A percentile compares a stretch with the other conserved stretches of the same genome.
Conservation (phyloP, 2,113 vertebrate genomes). For the Meriones unguiculatus region DNA sequence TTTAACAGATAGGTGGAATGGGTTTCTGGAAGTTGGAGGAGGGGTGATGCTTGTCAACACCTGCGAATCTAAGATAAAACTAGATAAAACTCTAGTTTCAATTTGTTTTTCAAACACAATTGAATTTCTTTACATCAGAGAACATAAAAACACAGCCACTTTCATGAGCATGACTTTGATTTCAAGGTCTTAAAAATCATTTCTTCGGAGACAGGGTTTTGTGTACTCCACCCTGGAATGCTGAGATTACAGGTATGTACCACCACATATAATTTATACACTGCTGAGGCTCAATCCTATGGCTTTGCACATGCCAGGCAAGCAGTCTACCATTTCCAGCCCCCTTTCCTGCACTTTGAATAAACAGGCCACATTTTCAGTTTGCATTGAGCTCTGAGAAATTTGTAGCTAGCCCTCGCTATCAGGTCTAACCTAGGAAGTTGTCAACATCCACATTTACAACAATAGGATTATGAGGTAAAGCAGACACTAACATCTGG, state of each 20-base stretch:
- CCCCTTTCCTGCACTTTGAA: not conserved
- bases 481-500: not conserved
- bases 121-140: not conserved
- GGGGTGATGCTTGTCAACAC: not conserved
- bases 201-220: not conserved
- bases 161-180: not conserved
- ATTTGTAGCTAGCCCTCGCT: no score
- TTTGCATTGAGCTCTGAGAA: not conserved
- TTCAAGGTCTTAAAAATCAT: not conserved
- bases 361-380: not conserved
- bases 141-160: not conserved
- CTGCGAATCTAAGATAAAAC: conserved; percentile 26
- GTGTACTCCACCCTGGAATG: not conserved
- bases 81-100: not conserved
- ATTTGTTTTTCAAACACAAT: not conserved
- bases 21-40: conserved; percentile 27
- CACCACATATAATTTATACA: not conserved
- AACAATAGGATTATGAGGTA: not conserved
- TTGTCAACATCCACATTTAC: not conserved
- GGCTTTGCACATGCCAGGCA: not conserved
- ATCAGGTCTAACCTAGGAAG: not conserved
- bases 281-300: not conserved
- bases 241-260: not conserved
- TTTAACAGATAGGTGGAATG: not conserved
- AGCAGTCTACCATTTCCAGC: not conserved